Evolutionary conservation across 2,797 vertebrate species (phyloP), one percentile per base, ranked within the genome.

Genomic region (Sebastes aleutianus): DNA sequence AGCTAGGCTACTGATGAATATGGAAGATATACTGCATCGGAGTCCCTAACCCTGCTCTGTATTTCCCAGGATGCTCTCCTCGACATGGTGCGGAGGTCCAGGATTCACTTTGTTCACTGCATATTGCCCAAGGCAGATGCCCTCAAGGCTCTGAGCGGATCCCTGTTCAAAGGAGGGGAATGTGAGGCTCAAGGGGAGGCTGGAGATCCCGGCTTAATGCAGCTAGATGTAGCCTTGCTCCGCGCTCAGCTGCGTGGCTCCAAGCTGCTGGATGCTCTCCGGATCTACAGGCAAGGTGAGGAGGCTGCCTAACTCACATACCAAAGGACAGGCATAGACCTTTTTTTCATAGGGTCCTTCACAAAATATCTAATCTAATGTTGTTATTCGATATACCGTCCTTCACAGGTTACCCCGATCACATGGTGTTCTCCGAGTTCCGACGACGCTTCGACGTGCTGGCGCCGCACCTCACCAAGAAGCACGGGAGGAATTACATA

Each of bases 401-500:
- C 76, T 78, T 84, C 67, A 12, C 93, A 99, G 99, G 98, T 65
- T 99, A 98, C 82, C 99, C 99, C 0, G 98, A 99, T 91, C 97
- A 99, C 94, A 97, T 99, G 99, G 97, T 98, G 66, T 99, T 99
- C 89, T 97, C 98, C 0, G 98, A 99, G 94, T 99, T 99, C 90
- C 97, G 98, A 4, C 95, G 97, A 0, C 97, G 97, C 71, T 99
- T 99, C 8, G 98, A 99, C 0, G 96, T 99, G 83, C 94, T 99
- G 90, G 97, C 97, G 31, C 98, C 98, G 0, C 98, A 99, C 87
- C 95, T 99, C 89, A 97, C 97, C 90, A 99, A 99, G 95, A 99
- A 99, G 84, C 97, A 97, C 0, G 99, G 99, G 13, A 96, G 97
- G 83, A 98, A 98, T 95, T 99, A 98, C 94, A 99, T 99, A 0